Evolutionary conservation across 2,113 vertebrate genomes (phyloP), one percentile per base, ranked within the genome.

Genomic region (Nyctibius bracteatus): DNA sequence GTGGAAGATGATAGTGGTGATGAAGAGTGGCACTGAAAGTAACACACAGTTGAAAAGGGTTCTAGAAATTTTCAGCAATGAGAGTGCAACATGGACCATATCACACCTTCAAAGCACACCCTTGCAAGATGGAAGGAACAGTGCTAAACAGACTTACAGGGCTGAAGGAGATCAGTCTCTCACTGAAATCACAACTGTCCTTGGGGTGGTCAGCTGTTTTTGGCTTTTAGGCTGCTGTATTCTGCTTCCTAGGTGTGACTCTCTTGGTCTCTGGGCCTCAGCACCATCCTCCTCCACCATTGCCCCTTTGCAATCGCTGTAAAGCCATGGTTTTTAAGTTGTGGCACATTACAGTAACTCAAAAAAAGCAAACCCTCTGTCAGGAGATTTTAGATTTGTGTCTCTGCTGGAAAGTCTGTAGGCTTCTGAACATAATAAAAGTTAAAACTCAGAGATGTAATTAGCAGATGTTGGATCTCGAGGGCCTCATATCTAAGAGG

Each of bases 11-110:
- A 58, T 59, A 71, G 62, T 8, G 17, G 22, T 28, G 77, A 58
- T 65, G 73, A 78, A n/a, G 43, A 74, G 81, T 31, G 70, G 37
- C 78, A 33, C 31, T 13, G 66, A 28, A 47, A 54, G n/a, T 80
- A 70, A 44, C 23, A 15, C 2, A 55, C 5, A 27, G 77, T 20
- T 62, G 66, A 61, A 54, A 57, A 66, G 27, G 51, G 31, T 31
- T 62, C 81, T 54, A 22, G 27, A 72, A 27, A 11, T 66, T 46
- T 51, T 44, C 54, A 43, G 10, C 31, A 41, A 2, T 5, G 18
- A 88, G 18, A 9, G 14, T 61, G 58, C 8, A 33, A 8, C 0
- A 0, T 44, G 24, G 39, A 28, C 30, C 30, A 13, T 6, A 44
- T 39, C 16, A 31, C 22, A 31, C 25, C 20, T 51, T 43, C 70